A percentile compares a stretch with the other conserved stretches of the same genome.
These are phyloP conservation scores for Brachymystax lenok DNA, from an alignment of 2,797 vertebrate species.

Conservation along the genomic window DNA sequence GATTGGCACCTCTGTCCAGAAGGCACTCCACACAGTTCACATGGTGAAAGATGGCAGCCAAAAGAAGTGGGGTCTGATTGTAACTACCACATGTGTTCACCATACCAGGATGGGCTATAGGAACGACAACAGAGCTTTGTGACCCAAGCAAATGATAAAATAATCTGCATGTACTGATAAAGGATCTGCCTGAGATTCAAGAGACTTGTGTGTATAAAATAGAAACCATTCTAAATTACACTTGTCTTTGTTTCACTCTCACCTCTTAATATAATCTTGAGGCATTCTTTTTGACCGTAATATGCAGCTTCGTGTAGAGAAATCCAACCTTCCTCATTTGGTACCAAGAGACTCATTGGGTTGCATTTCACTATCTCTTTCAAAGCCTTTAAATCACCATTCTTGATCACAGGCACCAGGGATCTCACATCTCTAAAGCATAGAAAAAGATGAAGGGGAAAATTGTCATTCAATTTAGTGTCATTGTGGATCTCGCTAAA, in stretches of 20 bases:
- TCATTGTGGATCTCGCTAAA: neutral
- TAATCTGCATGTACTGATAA: neutral
- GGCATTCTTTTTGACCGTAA: slow-evolving; percentile 43
- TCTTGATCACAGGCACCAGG: slow-evolving; percentile 54
- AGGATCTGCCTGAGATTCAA: neutral
- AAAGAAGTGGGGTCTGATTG: slow-evolving; percentile 78
- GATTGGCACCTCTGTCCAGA: slow-evolving; percentile 79
- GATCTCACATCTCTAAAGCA: slow-evolving; percentile 59
- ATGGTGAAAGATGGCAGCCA: slow-evolving; percentile 72
- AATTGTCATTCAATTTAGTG: neutral
- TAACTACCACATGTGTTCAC: slow-evolving; percentile 77
- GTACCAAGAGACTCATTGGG: slow-evolving; percentile 9
- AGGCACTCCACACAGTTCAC: slow-evolving; percentile 76
- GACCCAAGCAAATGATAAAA: neutral
- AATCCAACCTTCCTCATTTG: slow-evolving; percentile 33
- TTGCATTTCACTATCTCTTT: slow-evolving; percentile 61
- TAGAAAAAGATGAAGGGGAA: neutral
- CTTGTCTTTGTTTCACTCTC: neutral
- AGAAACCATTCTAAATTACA: no score
- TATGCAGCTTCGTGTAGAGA: slow-evolving; percentile 51
- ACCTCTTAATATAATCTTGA: slow-evolving; percentile 47
- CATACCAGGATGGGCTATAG: slow-evolving; percentile 71
- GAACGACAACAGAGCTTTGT: neutral
- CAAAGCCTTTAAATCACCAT: slow-evolving; percentile 29
- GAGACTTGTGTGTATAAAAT: neutral